Evolutionary conservation across 1,140 invertebrate genomes (phyloP), one percentile per base, ranked within the genome.

Genomic region (Pseudachorutes palmiensis): DNA sequence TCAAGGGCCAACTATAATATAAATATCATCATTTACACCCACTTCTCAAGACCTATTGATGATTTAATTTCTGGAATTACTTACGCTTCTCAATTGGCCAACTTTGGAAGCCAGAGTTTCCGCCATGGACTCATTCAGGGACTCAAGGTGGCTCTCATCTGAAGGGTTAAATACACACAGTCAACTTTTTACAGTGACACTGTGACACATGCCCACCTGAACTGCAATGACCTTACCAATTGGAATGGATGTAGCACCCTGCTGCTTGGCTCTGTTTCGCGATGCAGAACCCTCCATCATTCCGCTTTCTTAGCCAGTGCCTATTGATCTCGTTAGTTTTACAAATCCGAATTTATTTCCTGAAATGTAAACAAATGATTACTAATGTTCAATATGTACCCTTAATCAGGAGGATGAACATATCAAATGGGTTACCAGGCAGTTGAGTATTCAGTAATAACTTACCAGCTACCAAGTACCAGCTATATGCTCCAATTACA

Each of bases 121-220:
- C 28, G 55, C 55, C 55, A 58, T 58, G 12, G 55, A 58, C 5
- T 58, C n/a, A 29, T 58, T 58, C 5, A 58, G 55, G 12, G 55
- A 5, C 24, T 58, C 55, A 22, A 58, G 55, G 22, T 58, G 55
- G 22, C 28, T 22, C 28, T 58, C 55, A 22, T 58, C 55, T 41
- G 19, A 41, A 41, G 36, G 19, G 19, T 41, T 41, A 5, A 41
- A 41, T 9, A 19, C 19, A 41, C 5, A 19, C 5, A 41, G 36
- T 41, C 36, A 41, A 5, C 5, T 41, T 19, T 19, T 41, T 41
- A 19, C 19, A n/a, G n/a, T n/a, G n/a, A n/a, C n/a, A n/a, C n/a
- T n/a, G n/a, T n/a, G n/a, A n/a, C n/a, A n/a, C 36, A 41, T 41
- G 19, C 5, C 19, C 36, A 9, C 5, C 5, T 41, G 36, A 5